A percentile compares a stretch with the other conserved stretches of the same genome.
Conservation (phyloP, 2,113 vertebrate species). For the Naja naja region DNA sequence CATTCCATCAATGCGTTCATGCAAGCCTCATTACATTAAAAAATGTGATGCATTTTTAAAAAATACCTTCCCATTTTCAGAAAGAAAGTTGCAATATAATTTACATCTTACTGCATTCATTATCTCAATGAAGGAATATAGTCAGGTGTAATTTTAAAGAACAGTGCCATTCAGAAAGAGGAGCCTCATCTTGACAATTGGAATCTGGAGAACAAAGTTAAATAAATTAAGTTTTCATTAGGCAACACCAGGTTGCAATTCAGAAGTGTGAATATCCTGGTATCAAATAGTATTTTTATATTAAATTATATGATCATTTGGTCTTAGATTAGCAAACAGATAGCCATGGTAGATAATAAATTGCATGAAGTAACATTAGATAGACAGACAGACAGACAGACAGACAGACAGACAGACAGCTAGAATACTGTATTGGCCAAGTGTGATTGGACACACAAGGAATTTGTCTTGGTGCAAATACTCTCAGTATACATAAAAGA, state of each 20-base stretch:
- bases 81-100: too few relatives aligned
- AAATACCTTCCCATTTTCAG: neutral
- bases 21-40: neutral
- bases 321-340: neutral
- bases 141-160: slow-evolving; percentile 4
- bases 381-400: too few relatives aligned
- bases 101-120: too few relatives aligned
- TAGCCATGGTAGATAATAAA: neutral
- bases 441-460: too few relatives aligned
- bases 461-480: too few relatives aligned
- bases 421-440: too few relatives aligned
- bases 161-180: neutral
- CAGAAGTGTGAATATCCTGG: accelerated
- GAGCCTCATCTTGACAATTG: slow-evolving; percentile 1
- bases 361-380: too few relatives aligned
- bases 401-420: too few relatives aligned
- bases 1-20: neutral
- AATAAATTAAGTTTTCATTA: neutral
- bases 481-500: too few relatives aligned
- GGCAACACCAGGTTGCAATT: neutral
- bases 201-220: neutral
- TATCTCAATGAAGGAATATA: neutral
- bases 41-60: neutral
- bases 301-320: neutral
- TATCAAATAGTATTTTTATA: neutral